These are phyloP conservation scores for Unio delphinus DNA, from an alignment of 2,888 invertebrate species.

Conservation along the genomic window DNA sequence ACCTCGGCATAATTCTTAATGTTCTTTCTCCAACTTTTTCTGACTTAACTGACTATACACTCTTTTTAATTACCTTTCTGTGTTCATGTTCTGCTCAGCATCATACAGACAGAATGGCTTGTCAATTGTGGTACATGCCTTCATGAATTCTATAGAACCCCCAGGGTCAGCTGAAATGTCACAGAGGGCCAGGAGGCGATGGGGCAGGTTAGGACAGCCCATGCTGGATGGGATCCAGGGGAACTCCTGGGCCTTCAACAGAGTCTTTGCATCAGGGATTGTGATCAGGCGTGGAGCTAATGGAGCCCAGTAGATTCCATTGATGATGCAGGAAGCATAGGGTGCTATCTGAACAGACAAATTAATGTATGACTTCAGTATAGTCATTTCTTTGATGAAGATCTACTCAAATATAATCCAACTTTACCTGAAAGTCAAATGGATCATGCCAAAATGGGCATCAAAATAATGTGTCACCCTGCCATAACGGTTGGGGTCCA, in stretches of 20 bases:
- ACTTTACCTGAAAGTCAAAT: too few species aligned
- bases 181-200: constrained; percentile 87
- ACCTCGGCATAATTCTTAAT: too few species aligned
- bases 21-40: too few species aligned
- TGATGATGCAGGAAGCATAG: constrained; percentile 95
- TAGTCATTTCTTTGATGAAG: too few species aligned
- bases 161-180: constrained; percentile 99
- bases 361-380: not conserved
- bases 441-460: too few species aligned
- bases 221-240: constrained; percentile 89
- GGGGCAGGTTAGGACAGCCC: constrained; percentile 69
- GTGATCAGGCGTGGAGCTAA: constrained; percentile 96
- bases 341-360: constrained; percentile 84
- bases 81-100: constrained; percentile 97
- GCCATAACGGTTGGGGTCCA: too few species aligned
- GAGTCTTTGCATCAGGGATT: constrained; percentile 96
- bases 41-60: too few species aligned
- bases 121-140: constrained; percentile 99
- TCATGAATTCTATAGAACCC: constrained; percentile 99
- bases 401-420: too few species aligned
- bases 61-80: constrained; percentile 79
- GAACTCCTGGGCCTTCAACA: constrained; percentile 85
- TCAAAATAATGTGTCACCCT: too few species aligned
- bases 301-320: constrained; percentile 99
- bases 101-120: constrained; percentile 99